A percentile compares a stretch with the other conserved stretches of the same genome.
phyloP scores from a whole-genome alignment of 1,140 invertebrate species.

The Hesperophylax magnus region DNA sequence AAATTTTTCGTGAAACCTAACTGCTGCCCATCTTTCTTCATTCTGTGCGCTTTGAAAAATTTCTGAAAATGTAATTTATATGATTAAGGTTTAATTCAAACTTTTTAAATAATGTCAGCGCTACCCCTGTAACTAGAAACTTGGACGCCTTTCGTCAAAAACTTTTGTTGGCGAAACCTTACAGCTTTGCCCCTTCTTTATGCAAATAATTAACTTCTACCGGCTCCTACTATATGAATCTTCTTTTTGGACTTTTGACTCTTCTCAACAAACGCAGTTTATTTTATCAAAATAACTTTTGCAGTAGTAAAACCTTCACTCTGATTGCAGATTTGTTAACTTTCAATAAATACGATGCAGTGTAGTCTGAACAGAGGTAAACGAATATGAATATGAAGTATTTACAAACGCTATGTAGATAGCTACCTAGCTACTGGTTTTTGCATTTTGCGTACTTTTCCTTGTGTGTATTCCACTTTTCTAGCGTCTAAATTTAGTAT shows the following conservation, averaged over 20 bases:
- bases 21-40: no score
- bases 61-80: slow-evolving; percentile 30
- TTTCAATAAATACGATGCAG: no score
- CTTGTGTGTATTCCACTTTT: neutral
- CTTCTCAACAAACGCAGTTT: slow-evolving; percentile 24
- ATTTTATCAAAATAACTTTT: slow-evolving; percentile 4
- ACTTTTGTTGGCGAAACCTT: slow-evolving; percentile 53
- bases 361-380: no score
- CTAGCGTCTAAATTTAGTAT: slow-evolving; percentile 3
- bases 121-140: slow-evolving; percentile 35
- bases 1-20: no score
- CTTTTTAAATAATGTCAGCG: slow-evolving; percentile 46
- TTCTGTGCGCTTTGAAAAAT: neutral
- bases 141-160: slow-evolving; percentile 54
- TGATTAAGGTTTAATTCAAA: slow-evolving; percentile 38
- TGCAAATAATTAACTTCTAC: slow-evolving; percentile 57
- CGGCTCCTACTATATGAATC: slow-evolving; percentile 50
- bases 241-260: slow-evolving; percentile 42
- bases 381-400: no score
- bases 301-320: neutral
- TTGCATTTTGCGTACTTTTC: neutral
- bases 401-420: no score
- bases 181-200: slow-evolving; percentile 51
- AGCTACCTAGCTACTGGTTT: no score
- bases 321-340: neutral